These are phyloP conservation scores for Scaptomyza tumidula DNA, from an alignment of 2,888 invertebrate genomes.

Conservation along the genomic window DNA sequence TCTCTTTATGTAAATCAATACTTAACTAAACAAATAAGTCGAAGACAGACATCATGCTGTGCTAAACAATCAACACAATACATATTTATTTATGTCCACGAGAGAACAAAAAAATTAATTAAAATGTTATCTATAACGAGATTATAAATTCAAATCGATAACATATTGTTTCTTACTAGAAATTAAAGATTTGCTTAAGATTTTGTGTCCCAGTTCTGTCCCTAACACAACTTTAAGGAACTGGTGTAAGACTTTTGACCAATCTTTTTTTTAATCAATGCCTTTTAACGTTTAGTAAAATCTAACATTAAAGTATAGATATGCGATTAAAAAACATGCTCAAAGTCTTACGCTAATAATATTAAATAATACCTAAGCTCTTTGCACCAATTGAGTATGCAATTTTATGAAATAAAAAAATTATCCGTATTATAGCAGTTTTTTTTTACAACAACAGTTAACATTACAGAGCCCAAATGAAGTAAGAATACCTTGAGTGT, in stretches of 20 bases:
- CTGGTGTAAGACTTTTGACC: too few species aligned
- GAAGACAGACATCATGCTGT: constrained; percentile 4
- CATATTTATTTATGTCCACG: background rate
- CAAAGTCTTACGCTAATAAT: too few species aligned
- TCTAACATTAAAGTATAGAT: too few species aligned
- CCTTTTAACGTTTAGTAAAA: too few species aligned
- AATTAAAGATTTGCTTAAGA: background rate
- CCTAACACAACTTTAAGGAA: too few species aligned
- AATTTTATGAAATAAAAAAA: background rate
- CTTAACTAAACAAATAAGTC: background rate
- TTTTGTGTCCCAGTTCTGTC: too few species aligned
- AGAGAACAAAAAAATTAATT: too few species aligned
- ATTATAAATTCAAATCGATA: background rate
- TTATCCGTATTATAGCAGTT: background rate
- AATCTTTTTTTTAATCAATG: too few species aligned
- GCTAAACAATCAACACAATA: background rate
- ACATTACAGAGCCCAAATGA: background rate
- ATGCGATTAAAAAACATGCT: background rate
- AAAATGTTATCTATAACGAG: too few species aligned
- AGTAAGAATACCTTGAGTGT: background rate
- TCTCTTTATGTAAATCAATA: constrained; percentile 4
- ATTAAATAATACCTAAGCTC: background rate
- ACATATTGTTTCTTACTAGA: too few species aligned
- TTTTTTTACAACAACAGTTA: background rate
- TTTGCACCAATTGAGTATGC: background rate